Percentiles rank a stretch among this genome's conserved stretches.
phyloP scores from a whole-genome alignment of 2,888 invertebrate species.

The Drosophila planitibia region DNA sequence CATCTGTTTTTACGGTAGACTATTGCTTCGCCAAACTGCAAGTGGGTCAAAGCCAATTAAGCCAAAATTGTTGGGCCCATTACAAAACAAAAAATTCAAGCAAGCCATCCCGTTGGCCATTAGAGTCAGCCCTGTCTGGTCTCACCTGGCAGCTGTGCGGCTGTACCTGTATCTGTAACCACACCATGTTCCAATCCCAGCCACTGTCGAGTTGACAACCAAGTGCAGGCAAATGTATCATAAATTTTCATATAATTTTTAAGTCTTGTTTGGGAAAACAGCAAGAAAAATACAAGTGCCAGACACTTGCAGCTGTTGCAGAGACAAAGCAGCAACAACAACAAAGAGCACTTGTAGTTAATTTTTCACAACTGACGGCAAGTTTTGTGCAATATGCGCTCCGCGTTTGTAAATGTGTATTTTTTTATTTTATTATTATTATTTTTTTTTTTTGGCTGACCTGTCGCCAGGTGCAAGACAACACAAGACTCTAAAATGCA shows the following conservation, averaged over 20 bases:
- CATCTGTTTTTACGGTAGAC: slow-evolving; percentile 38
- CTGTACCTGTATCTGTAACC: slow-evolving; percentile 17
- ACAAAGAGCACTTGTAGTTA: slow-evolving; percentile 74
- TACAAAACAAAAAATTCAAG: slow-evolving; percentile 33
- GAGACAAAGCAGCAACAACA: slow-evolving; percentile 54
- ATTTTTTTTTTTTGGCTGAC: slow-evolving; percentile 55
- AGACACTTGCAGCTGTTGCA: slow-evolving; percentile 76
- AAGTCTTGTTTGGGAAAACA: slow-evolving; percentile 66
- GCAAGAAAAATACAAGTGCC: slow-evolving; percentile 60
- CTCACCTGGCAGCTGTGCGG: slow-evolving; percentile 50
- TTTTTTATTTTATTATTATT: slow-evolving; percentile 2
- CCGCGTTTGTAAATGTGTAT: slow-evolving; percentile 36
- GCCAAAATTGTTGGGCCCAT: slow-evolving; percentile 48
- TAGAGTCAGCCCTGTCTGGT: slow-evolving; percentile 53
- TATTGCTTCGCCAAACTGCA: slow-evolving; percentile 15
- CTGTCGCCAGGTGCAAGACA: slow-evolving; percentile 76
- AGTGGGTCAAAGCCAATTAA: slow-evolving; percentile 66
- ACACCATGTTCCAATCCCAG: slow-evolving; percentile 35
- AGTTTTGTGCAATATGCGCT: slow-evolving; percentile 75
- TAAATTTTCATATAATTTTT: slow-evolving; percentile 79
- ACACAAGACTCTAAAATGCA: slow-evolving; percentile 53
- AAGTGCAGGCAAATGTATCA: slow-evolving; percentile 80
- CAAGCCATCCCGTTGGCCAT: slow-evolving; percentile 46
- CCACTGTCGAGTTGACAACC: slow-evolving; percentile 69
- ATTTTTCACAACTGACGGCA: slow-evolving; percentile 77